phyloP scores from a whole-genome alignment of 2,797 vertebrate genomes.

The Clarias laeviceps region DNA sequence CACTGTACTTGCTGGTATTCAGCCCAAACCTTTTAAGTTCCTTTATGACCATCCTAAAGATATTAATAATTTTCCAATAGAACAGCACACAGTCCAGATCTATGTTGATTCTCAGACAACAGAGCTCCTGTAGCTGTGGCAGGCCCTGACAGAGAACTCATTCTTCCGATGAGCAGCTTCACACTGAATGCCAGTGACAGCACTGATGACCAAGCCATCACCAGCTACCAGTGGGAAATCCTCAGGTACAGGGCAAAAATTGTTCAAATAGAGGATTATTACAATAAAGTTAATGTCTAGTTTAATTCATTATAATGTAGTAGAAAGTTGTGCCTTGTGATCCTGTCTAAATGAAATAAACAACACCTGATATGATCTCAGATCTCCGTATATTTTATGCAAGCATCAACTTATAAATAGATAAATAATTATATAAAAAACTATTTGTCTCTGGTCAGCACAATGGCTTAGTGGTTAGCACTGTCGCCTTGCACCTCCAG shows the following conservation, averaged over 20 bases:
- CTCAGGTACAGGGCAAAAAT: constrained; percentile 74
- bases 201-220: constrained; percentile 78
- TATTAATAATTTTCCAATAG: neutral
- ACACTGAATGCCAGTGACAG: constrained; percentile 81
- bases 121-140: constrained; percentile 78
- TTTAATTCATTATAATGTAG: neutral
- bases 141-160: constrained; percentile 80
- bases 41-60: neutral
- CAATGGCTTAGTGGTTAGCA: too few species aligned
- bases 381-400: neutral
- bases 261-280: neutral
- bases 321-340: neutral
- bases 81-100: neutral
- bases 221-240: constrained; percentile 83
- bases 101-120: constrained; percentile 61
- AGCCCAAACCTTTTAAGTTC: neutral
- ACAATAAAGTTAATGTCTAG: neutral
- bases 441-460: too few species aligned
- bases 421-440: too few species aligned
- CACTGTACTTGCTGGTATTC: constrained; percentile 74
- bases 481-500: too few species aligned
- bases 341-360: neutral
- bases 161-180: constrained; percentile 75
- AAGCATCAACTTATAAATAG: too few species aligned
- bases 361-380: neutral